Base-by-base conservation (phyloP, 2,113 vertebrate genomes). In the Columba livia region DNA sequence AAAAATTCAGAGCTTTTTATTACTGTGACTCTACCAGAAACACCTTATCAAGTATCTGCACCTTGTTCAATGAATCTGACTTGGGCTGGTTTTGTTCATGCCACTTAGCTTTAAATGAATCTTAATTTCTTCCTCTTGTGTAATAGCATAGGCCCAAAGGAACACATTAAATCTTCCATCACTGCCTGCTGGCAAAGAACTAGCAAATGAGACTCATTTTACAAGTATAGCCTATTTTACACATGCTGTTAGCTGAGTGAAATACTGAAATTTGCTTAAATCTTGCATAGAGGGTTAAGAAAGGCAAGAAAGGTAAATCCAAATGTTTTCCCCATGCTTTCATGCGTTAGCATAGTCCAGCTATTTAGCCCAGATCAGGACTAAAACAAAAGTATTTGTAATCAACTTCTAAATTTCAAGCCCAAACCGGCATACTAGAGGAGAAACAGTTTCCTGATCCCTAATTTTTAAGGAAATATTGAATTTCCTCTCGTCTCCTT, bases 81-180 rank as follows among this genome's bases (percentile, higher is more conserved):
- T 88, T 36, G 25, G 20, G 12, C 36, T 91, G 58, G 0, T 77
- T 94, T 82, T 32, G 36, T 82, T 94, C 95, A 44, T 85, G 74
- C 71, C 57, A 81, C 79, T 93, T 93, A 93, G 89, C 85, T 94
- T 95, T 94, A 95, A 96, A 94, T 85, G 40, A 95, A 94, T 89
- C 89, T 94, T 95, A 89, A 86, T 90, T 91, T 93, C 78, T 88
- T 89, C 79, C 95, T 92, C 93, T 74, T 84, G 81, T 96, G 93
- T 94, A 93, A 96, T 78, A 78, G 65, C 88, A 88, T 7, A 21
- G 88, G 65, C 90, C 79, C 90, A 96, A 60, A 97, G 90, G 88
- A 96, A 74, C 58, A 91, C 80, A 96, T 94, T 93, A 94, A 65
- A 90, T 69, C 77, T 94, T 87, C 64, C 69, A 48, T 88, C 94